These are phyloP conservation scores for Erpornis zantholeuca DNA, from an alignment of 2,113 vertebrate genomes.

Conservation along the genomic window DNA sequence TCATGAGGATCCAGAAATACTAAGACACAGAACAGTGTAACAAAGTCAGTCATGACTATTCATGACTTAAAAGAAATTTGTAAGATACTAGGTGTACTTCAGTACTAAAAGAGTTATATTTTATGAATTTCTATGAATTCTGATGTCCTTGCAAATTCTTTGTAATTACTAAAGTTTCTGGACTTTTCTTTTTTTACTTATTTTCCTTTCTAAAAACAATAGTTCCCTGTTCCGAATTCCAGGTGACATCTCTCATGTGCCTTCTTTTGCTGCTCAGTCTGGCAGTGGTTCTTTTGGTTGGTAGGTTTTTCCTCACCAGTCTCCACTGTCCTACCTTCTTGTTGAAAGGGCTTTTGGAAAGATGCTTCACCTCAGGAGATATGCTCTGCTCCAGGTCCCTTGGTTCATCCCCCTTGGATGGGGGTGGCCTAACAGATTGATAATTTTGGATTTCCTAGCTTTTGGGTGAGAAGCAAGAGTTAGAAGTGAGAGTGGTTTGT, in stretches of 20 bases:
- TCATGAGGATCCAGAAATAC: neutral
- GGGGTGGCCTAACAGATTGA: neutral
- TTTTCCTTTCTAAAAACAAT: neutral
- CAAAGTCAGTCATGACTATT: neutral
- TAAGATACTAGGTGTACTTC: neutral
- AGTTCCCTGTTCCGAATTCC: neutral
- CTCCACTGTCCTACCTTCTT: neutral
- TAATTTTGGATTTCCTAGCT: neutral
- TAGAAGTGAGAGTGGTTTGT: neutral
- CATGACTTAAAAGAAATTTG: rapidly evolving
- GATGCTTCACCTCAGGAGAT: neutral
- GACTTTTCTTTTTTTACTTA: neutral
- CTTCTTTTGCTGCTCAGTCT: neutral
- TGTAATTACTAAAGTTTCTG: neutral
- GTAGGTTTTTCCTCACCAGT: neutral
- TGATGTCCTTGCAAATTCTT: neutral
- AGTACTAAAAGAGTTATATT: neutral
- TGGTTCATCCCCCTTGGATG: neutral
- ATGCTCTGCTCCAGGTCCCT: neutral
- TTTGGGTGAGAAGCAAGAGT: neutral
- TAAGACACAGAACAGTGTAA: neutral
- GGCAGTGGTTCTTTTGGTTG: neutral
- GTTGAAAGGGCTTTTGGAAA: neutral
- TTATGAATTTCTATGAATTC: neutral
- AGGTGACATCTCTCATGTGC: neutral